Base-by-base conservation (phyloP, 2,113 vertebrate genomes). In the Pampusana beccarii region DNA sequence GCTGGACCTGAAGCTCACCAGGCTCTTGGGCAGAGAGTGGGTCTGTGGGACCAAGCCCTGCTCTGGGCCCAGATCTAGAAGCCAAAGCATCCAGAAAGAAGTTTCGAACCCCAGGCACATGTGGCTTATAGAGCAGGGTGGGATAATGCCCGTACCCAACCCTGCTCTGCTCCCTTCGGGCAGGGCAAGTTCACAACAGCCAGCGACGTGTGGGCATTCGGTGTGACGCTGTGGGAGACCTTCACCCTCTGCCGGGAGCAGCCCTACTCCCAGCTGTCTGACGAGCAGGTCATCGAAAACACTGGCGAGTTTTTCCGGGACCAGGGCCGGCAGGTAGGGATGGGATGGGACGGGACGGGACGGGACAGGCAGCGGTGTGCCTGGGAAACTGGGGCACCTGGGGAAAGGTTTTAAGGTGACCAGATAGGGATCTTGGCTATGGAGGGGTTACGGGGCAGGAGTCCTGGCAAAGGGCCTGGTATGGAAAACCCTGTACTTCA, bases 121-220 rank as follows among this genome's bases (percentile, higher is more conserved):
- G 14, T 13, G 40, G 9, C 29, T 79, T 40, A 40, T 36, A 44
- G 61, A 60, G 56, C 48, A 66, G 54, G 66, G 33, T 3, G 17
- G 34, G 40, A 28, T 77, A 65, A 33, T 60, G 36, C 36, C 26
- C 15, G 16, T 24, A 48, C 26, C 57, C 7, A 33, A 82, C 18
- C 16, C 29, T 0, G 4, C 40, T 93, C n/a, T 87, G 19, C n/a
- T 84, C 50, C 56, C 36, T 70, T 50, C 25, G 87, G 40, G n/a
- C 91, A 99, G 99, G 99, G 99, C 56, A 99, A 99, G 80, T 99
- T 99, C 97, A 99, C 99, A 8, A 99, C 99, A 3, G 99, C 99
- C 70, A 99, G 99, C 56, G 99, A 99, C 0, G 98, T 99, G 90
- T 99, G 99, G 99, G 99, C 99, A 0, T 99, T 99, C 0, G 99